phyloP scores from a whole-genome alignment of 1,140 invertebrate genomes.

The Drosophila teissieri region DNA sequence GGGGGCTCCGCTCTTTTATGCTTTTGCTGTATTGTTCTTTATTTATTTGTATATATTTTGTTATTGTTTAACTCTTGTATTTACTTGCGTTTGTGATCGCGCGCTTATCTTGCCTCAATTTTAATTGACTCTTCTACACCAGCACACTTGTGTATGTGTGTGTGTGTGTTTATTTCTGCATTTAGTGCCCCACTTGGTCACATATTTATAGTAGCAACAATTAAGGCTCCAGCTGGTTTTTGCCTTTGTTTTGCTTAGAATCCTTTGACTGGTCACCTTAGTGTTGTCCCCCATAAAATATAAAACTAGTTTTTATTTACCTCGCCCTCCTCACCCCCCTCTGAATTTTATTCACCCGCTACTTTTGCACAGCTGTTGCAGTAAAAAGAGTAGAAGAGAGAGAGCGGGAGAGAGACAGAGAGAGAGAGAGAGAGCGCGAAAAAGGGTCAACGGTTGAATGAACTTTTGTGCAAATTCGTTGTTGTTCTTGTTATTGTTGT shows the following conservation, averaged over 20 bases:
- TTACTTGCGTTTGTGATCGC: conserved; percentile 16
- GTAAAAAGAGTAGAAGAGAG: conserved; percentile 14
- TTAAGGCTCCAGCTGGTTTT: conserved; percentile 22
- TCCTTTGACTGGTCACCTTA: conserved; percentile 24
- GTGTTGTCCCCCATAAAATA: not conserved
- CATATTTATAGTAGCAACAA: conserved; percentile 39
- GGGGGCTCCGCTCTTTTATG: conserved; percentile 6
- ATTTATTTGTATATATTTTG: not conserved
- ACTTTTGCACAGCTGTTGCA: conserved; percentile 63
- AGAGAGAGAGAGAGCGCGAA: conserved; percentile 43
- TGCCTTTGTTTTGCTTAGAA: conserved; percentile 2
- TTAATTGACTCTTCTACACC: conserved; percentile 24
- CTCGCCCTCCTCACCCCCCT: not conserved
- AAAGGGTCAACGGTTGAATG: conserved; percentile 82
- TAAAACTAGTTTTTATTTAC: conserved; percentile 61
- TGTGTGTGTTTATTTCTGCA: not conserved
- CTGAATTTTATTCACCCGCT: conserved; percentile 10
- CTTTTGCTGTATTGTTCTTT: not conserved
- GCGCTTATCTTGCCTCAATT: conserved; percentile 42
- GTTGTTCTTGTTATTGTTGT: conserved; percentile 13
- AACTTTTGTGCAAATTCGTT: conserved; percentile 72
- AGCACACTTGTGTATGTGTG: too few species aligned
- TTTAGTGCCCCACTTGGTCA: conserved; percentile 33
- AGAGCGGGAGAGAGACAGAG: conserved; percentile 8
- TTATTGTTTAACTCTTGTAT: not conserved